phyloP scores from a whole-genome alignment of 1,140 invertebrate species.

The Ectropis grisescens region DNA sequence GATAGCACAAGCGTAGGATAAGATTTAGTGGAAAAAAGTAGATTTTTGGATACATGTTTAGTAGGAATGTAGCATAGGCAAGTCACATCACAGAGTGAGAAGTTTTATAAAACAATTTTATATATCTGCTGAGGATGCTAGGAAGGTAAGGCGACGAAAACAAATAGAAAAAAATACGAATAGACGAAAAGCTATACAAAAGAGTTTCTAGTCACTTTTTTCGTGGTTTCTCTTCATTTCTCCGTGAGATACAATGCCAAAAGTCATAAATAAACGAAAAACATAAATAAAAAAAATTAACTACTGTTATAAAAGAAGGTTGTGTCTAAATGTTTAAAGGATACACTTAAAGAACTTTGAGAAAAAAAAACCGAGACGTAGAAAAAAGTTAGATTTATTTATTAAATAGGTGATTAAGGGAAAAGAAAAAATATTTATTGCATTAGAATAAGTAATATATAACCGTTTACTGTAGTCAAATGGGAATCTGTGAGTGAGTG shows the following conservation, averaged over 20 bases:
- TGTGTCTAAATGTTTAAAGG: conserved; percentile 51
- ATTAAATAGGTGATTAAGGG: conserved; percentile 24
- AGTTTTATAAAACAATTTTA: conserved; percentile 52
- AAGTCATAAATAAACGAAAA: conserved; percentile 26
- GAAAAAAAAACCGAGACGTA: conserved; percentile 33
- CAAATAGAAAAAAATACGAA: conserved; percentile 25
- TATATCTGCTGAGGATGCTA: conserved; percentile 32
- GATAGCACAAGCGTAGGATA: conserved; percentile 45
- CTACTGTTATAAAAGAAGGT: conserved; percentile 50
- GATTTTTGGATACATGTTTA: conserved; percentile 65
- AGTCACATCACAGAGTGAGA: conserved; percentile 44
- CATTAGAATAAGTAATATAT: conserved; percentile 45
- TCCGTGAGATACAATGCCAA: conserved; percentile 32
- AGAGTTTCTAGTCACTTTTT: conserved; percentile 21
- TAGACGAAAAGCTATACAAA: conserved; percentile 29
- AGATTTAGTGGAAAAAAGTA: conserved; percentile 52
- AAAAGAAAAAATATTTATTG: conserved; percentile 61
- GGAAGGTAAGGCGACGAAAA: conserved; percentile 26
- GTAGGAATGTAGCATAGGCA: conserved; percentile 44
- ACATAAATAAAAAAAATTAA: conserved; percentile 25
- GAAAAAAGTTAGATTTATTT: conserved; percentile 56
- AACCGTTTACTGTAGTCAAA: conserved; percentile 54
- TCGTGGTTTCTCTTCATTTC: conserved; percentile 14
- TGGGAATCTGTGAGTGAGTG: conserved; percentile 16
- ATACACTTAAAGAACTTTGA: conserved; percentile 36